Base-by-base conservation (phyloP, 2,797 vertebrate species). In the Lycodopsis pacificus region DNA sequence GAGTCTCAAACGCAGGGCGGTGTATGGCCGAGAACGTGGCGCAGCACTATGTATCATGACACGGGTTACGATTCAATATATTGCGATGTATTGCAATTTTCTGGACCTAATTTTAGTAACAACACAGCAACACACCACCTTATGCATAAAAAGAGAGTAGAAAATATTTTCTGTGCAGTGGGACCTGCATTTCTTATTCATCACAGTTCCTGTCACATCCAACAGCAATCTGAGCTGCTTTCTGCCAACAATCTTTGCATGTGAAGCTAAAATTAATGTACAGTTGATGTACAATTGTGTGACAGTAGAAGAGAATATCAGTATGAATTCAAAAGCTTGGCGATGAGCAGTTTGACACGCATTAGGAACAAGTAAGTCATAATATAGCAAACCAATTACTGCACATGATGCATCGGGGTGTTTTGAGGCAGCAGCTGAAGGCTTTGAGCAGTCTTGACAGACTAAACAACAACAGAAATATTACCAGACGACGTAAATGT, bases 361-460 rank as follows among this genome's bases (percentile, higher is more conserved):
- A 11, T 10, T 9, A 51, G 20, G 49, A 51, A 4, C 49, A 22
- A 51, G 20, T 22, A 5, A 51, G 49, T 46, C 34, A 19, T 58
- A 58, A 76, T 71, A 73, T 74, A 76, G 69, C n/a, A 63, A 32
- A 65, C 22, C 46, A 48, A 74, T 67, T 57, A 57, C 27, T 15
- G 27, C 30, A 49, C 32, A 20, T 34, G 65, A 80, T 2, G 63
- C 68, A 32, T 34, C 4, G 22, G 4, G 3, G 17, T 19, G 63
- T 53, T 49, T 27, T 15, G 49, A 54, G 65, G 66, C 75, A 46
- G 65, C 61, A 71, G 74, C 67, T 38, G 27, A 25, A 75, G 30
- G 54, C 51, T 67, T 15, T 25, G 38, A 12, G 49, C 46, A 5
- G 56, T 66, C n/a, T 75, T 0, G 4, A 15, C 71, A 68, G 32